Evolutionary conservation across 2,888 invertebrate species (phyloP).

Genomic region (Resseliella maxima): DNA sequence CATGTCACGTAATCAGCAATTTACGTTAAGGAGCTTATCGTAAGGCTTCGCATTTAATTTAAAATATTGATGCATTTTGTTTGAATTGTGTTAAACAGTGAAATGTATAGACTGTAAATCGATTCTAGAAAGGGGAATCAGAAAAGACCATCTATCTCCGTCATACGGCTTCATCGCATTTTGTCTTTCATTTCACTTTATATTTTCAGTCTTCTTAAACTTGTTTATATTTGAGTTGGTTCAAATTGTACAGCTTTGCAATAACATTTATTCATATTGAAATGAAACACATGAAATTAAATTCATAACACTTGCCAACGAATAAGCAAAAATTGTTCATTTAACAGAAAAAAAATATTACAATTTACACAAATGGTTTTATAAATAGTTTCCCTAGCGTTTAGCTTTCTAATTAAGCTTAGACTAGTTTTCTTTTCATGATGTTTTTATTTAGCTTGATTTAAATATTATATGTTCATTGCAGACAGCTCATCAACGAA

Average conservation of each 20-base stretch:
- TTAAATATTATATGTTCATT: conserved; percentile 65
- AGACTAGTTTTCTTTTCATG: not conserved
- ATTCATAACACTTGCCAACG: not conserved
- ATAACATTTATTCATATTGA: not conserved
- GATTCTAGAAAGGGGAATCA: no score
- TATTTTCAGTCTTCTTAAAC: not conserved
- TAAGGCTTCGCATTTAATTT: conserved; percentile 57
- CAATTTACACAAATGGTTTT: no score
- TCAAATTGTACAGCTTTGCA: not conserved
- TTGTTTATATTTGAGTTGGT: not conserved
- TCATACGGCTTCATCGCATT: conserved; percentile 18
- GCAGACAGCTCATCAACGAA: conserved; percentile 79
- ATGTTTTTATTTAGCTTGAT: no score
- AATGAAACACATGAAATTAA: not conserved
- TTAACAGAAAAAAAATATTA: not conserved
- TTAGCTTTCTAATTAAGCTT: no score
- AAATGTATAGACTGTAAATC: conserved; percentile 29
- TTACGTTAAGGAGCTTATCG: conserved; percentile 61
- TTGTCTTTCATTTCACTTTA: not conserved
- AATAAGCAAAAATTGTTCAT: not conserved
- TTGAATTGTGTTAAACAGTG: conserved; percentile 41
- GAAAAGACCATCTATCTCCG: conserved; percentile 14
- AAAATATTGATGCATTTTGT: conserved; percentile 53
- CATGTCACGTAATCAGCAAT: conserved; percentile 61
- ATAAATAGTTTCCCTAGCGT: no score